Base-by-base conservation (phyloP, 2,797 vertebrate species). In the Loriculus beryllinus region DNA sequence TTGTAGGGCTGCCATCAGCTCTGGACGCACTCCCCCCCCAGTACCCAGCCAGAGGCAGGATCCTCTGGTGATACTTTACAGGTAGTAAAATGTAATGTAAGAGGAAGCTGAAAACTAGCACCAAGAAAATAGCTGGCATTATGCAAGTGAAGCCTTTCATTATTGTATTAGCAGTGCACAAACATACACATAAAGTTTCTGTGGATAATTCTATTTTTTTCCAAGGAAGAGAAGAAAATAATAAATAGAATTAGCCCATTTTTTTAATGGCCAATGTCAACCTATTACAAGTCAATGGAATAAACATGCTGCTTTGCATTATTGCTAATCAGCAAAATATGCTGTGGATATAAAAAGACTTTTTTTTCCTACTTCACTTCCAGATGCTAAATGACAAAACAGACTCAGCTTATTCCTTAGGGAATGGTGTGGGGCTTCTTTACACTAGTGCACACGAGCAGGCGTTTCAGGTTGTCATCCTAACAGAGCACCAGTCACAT, bases 321-420 rank as follows among this genome's bases (percentile, higher is more conserved):
- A 43, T 3, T 65, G 60, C 57, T 82, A 88, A 88, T 60, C 89
- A 93, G 81, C 54, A 87, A 95, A 96, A 95, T 72, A 91, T 39
- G 89, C 62, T 0, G 5, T n/a, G 78, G 59, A 39, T 63, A 60
- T 20, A 69, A 91, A 70, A 84, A 54, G 20, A 6, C 3, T 5
- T 8, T 37, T 54, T 54, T 52, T 33, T 14, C 28, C 64, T 35
- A 40, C 37, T 70, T 90, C 51, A 33, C 65, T 89, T 72, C 74
- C 77, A 85, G 79, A 83, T 72, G 82, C 75, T 54, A 88, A 90
- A 87, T 35, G 75, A 86, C 71, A 93, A 81, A 91, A 87, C 0
- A 88, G 81, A 75, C 64, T 23, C 43, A 14, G 74, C n/a, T 80
- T 22, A 74, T 91, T 83, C 76, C 60, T 59, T 1, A 26, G 89